phyloP scores from a whole-genome alignment of 2,888 invertebrate genomes.

The Napeogenes inachia region DNA sequence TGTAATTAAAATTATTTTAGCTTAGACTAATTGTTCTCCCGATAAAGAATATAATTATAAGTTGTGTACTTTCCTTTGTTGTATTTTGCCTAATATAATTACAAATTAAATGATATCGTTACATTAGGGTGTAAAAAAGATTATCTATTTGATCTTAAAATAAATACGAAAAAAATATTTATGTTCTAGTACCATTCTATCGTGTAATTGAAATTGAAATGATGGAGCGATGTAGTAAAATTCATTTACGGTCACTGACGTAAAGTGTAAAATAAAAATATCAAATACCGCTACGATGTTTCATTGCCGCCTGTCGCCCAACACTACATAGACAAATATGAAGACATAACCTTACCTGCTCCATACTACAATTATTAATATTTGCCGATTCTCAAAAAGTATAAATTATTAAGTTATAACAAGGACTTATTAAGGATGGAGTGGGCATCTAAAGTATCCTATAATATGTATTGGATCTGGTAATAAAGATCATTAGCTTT shows the following conservation, averaged over 20 bases:
- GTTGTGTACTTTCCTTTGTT: conserved; percentile 75
- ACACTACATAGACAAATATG: too few relatives aligned
- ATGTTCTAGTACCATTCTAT: conserved; percentile 76
- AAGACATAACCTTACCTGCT: too few relatives aligned
- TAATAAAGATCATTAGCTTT: too few relatives aligned
- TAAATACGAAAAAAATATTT: conserved; percentile 75
- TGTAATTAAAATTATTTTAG: conserved; percentile 61
- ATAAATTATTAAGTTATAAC: too few relatives aligned
- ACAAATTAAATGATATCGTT: conserved; percentile 76
- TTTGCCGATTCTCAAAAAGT: too few relatives aligned
- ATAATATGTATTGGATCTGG: too few relatives aligned
- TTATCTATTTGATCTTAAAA: conserved; percentile 77
- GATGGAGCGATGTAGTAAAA: conserved; percentile 74
- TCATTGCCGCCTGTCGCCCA: conserved; percentile 45
- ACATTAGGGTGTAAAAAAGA: conserved; percentile 77
- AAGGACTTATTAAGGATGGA: too few relatives aligned
- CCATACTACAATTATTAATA: too few relatives aligned
- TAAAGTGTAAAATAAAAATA: conserved; percentile 76
- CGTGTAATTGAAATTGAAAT: conserved; percentile 68
- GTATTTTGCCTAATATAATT: conserved; percentile 74
- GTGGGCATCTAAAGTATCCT: too few relatives aligned
- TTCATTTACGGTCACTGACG: conserved; percentile 75
- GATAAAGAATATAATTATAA: conserved; percentile 68
- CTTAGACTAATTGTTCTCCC: conserved; percentile 68
- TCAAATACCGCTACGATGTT: conserved; percentile 68